Base-by-base conservation (phyloP, 2,113 vertebrate genomes). In the Gadus macrocephalus region DNA sequence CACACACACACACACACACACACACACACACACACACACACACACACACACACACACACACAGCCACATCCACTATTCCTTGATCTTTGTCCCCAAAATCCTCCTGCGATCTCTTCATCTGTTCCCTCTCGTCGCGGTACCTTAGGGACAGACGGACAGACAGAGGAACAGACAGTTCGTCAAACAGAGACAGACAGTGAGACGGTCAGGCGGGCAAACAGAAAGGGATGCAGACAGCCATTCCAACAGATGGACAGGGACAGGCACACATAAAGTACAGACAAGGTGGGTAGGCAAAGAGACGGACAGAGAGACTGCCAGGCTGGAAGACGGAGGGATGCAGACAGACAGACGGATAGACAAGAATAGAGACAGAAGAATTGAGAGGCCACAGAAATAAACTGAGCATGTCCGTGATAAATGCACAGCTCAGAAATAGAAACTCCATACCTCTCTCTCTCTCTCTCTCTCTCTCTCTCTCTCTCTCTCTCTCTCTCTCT, bases 371-470 rank as follows among this genome's bases (percentile, higher is more conserved):
- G 63, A 67, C 66, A 20, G 17, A 69, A 64, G 76, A 76, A 87
- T 17, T 38, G 75, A 74, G 66, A 78, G 76, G 70, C 73, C 77
- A 81, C 81, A 74, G 78, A 84, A 88, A 83, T 87, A 86, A 82
- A 82, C 78, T 78, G 69, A 19, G 31, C 9, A 19, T 67, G 67
- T 74, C 75, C 67, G 61, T 90, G 87, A 90, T 88, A 73, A 89
- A 88, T 88, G 81, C 59, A 71, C 62, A 7, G 76, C 81, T 83
- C 85, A 49, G 77, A 89, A 88, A 90, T 89, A 86, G 87, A 87
- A 88, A 82, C 71, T 83, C 76, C 82, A 86, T 86, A 75, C 80
- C 78, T 88, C 79, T 83, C 79, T 85, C 64, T 68, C 69, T 71
- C 72, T 70, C 73, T 79, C 22, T 62, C 22, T 67, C 55, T 42